Base-by-base conservation (phyloP, 2,888 invertebrate species). In the Priocnemis perturbator region DNA sequence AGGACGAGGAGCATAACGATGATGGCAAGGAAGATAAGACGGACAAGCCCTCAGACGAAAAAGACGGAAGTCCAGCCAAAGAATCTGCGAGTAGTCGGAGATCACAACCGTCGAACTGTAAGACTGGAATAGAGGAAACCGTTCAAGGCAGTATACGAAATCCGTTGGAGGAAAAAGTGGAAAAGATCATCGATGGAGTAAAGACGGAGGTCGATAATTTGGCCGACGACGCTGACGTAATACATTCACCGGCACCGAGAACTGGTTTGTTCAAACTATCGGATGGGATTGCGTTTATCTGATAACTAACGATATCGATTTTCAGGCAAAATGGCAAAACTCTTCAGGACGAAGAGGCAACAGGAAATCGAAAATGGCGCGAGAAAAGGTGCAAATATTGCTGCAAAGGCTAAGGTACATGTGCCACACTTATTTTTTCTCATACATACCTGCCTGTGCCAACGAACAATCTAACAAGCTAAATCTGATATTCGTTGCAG, bases 201-300 rank as follows among this genome's bases (percentile, higher is more conserved):
- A 37, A 37, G 11, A 11, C 37, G 37, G 89, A 77, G 89, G 90
- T 83, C 87, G 90, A 82, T 88, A 90, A 60, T 5, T 37, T 52
- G 9, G 74, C 65, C 87, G 91, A 83, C 57, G 85, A 86, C 60
- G 79, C 80, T 9, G 86, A 86, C 21, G 85, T 86, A 37, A 78
- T 86, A 20, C 85, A 85, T 30, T 83, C 85, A 21, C 82, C 85
- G 1, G 57, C 76, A 3, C 73, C 81, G 5, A 81, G 68, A 74
- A 77, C 81, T 47, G 83, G 86, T 84, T 50, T 17, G 3, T 57
- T 53, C 20, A 53, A 37, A 62, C 15, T 66, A 3, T 37, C 37
- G 37, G 7, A 7, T 9, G 11, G 37, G 37, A 37, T 9, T 37
- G 7, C 37, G 37, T 9, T 9, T 2, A 37, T 37, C 37, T 1